Base-by-base conservation (phyloP, 2,888 invertebrate species). In the Chirona hameri region DNA sequence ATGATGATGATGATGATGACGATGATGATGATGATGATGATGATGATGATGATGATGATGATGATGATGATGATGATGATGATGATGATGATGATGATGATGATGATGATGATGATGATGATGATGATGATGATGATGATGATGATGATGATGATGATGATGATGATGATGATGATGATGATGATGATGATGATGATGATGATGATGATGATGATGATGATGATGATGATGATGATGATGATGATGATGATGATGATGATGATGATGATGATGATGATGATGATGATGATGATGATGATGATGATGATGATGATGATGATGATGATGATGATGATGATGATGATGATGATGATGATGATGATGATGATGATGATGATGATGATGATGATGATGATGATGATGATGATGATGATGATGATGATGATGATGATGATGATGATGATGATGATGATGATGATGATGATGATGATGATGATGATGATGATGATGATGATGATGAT, bases 21-120 rank as follows among this genome's bases (percentile, higher is more conserved):
- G 81, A 39, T 81, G 81, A 39, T 29, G 81, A 81, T 81, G 81
- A 39, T 81, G 81, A 81, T 81, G 81, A 81, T 29, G 81, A 81
- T 81, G 81, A 39, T 81, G 81, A 81, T 81, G 81, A 39, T 81
- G 81, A 81, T 81, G 81, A 81, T 81, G 81, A 81, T 81, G 81
- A 81, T 81, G 81, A 81, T 81, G 81, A 39, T 81, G 81, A 81
- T 81, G 81, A 81, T 81, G 81, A 81, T 81, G 81, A 81, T 81
- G 81, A 81, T 81, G 81, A 81, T 81, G 46, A 39, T 81, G 81
- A 81, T 81, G 81, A 81, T 81, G 81, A 81, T 81, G 81, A 81
- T 81, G 81, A 81, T 81, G 81, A 39, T 81, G 81, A 81, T 81
- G 81, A 81, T 81, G 81, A 81, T 81, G 18, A 65, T 65, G n/a